Percentiles rank a stretch among this genome's conserved stretches.
Conservation (phyloP, 2,888 invertebrate genomes). For the Caenorhabditis becei region DNA sequence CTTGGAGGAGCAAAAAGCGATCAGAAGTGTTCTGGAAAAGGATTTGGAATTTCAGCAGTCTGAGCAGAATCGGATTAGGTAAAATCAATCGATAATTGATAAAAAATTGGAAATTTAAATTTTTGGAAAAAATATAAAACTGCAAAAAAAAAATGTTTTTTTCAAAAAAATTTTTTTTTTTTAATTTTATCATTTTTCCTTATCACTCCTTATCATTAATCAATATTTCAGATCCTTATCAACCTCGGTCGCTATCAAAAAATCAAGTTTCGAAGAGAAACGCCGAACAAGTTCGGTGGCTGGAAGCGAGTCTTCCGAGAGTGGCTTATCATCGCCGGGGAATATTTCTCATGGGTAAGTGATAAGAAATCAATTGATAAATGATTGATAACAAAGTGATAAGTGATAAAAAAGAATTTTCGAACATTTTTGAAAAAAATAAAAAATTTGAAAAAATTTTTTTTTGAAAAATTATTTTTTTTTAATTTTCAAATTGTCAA, state of each 20-base stretch:
- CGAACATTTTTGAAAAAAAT: no score
- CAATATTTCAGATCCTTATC: slow-evolving; percentile 44
- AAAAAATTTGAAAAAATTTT: no score
- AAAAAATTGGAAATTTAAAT: neutral
- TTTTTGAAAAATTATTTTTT: no score
- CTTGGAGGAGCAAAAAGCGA: slow-evolving; percentile 67
- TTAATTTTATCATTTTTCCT: no score
- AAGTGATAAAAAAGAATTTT: no score
- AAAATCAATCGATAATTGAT: neutral
- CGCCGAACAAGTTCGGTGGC: slow-evolving; percentile 46
- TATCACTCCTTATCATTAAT: neutral
- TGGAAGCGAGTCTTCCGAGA: slow-evolving; percentile 55
- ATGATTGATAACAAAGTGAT: no score
- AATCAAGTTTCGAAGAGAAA: slow-evolving; percentile 50
- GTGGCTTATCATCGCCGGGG: slow-evolving; percentile 58
- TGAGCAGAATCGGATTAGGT: slow-evolving; percentile 67
- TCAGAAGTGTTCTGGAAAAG: slow-evolving; percentile 68
- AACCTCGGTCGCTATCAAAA: slow-evolving; percentile 50
- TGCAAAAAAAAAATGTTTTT: neutral
- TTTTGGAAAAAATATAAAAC: no score
- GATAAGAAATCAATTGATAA: neutral
- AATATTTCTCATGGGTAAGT: slow-evolving; percentile 59
- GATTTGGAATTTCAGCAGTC: slow-evolving; percentile 72
- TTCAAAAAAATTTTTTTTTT: neutral
- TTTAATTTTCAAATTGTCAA: no score